Evolutionary conservation across 2,888 invertebrate species (phyloP).

Genomic region (Argynnis bischoffii): DNA sequence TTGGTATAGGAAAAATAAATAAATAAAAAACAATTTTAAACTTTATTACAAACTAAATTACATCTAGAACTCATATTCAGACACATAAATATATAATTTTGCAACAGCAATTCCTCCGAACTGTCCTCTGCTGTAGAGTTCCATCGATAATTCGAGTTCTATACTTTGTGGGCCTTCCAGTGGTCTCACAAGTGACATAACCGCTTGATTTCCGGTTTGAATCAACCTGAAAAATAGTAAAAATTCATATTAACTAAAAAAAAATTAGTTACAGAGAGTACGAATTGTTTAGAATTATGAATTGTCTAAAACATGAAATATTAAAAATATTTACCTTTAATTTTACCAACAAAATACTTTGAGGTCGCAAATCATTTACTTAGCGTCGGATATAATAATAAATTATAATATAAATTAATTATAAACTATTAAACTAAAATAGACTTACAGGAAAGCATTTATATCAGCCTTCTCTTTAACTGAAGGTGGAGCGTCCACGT

Average conservation of each 20-base stretch:
- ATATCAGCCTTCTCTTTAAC: slow-evolving; percentile 80
- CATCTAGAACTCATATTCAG: slow-evolving; percentile 86
- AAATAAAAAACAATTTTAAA: slow-evolving; percentile 20
- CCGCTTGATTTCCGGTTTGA: slow-evolving; percentile 85
- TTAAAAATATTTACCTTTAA: too few relatives aligned
- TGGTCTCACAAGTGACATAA: slow-evolving; percentile 87
- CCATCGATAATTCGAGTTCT: slow-evolving; percentile 93
- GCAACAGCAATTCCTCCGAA: slow-evolving; percentile 93
- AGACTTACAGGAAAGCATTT: slow-evolving; percentile 81
- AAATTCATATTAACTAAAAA: not conserved
- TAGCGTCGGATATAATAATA: too few relatives aligned
- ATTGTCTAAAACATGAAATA: not conserved
- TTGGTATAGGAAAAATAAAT: not conserved
- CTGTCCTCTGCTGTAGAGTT: slow-evolving; percentile 86
- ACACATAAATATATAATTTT: slow-evolving; percentile 92
- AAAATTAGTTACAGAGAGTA: too few relatives aligned
- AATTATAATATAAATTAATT: too few relatives aligned
- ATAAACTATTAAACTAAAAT: not conserved
- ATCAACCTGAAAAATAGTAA: slow-evolving; percentile 62
- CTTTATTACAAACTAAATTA: slow-evolving; percentile 25
- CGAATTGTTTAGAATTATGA: not conserved
- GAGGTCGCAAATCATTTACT: too few relatives aligned
- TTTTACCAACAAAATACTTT: too few relatives aligned
- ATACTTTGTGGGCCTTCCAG: slow-evolving; percentile 95
- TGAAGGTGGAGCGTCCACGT: slow-evolving; percentile 85